These are phyloP conservation scores for Anthophora plumipes DNA, from an alignment of 2,888 invertebrate species.

Conservation along the genomic window DNA sequence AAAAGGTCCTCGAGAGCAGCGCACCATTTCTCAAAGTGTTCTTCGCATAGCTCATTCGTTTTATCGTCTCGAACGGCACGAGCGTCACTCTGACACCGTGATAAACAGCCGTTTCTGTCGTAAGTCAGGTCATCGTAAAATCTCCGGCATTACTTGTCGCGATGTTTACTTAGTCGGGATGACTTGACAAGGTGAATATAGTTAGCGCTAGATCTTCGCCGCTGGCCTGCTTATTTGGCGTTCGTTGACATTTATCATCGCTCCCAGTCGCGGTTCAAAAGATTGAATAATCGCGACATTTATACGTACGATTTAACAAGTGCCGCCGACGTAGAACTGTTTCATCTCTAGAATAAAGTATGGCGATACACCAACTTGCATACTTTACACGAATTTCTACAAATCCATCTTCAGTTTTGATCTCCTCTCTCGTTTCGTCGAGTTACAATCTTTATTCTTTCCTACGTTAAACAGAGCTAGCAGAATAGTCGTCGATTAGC, in stretches of 20 bases:
- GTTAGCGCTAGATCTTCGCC: constrained; percentile 63
- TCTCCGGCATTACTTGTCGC: constrained; percentile 69
- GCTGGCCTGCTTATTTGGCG: constrained; percentile 52
- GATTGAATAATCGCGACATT: constrained; percentile 52
- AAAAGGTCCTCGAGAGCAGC: constrained; percentile 65
- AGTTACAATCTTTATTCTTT: too few relatives aligned
- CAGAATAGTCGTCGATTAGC: too few relatives aligned
- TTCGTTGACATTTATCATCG: constrained; percentile 56
- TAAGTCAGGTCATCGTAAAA: constrained; percentile 74
- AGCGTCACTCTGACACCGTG: constrained; percentile 69
- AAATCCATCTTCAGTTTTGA: too few relatives aligned
- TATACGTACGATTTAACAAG: constrained; percentile 39
- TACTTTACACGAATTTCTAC: too few relatives aligned
- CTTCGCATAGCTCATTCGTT: constrained; percentile 74
- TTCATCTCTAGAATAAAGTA: not conserved
- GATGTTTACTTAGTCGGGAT: constrained; percentile 61
- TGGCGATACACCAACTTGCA: not conserved
- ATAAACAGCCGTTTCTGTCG: constrained; percentile 74
- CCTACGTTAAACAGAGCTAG: too few relatives aligned
- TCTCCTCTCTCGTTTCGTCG: too few relatives aligned
- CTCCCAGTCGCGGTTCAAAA: constrained; percentile 16
- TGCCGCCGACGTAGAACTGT: constrained; percentile 9
- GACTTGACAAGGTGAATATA: constrained; percentile 66
- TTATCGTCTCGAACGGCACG: constrained; percentile 72
- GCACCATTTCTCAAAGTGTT: constrained; percentile 73